Percentiles rank a stretch among this genome's conserved stretches.
Evolutionary conservation across 2,113 vertebrate genomes (phyloP).

Genomic region (chimpanzee (Pan troglodytes)): NHGRI_mPanTro3-v2.1_pri NC_072415.2:52869501-52870000

Average conservation of each 20-base stretch:
- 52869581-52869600: not conserved
- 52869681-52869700: not conserved
- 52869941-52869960: not conserved
- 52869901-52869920: not conserved
- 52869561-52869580: not conserved
- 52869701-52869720: not conserved
- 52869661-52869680: not conserved
- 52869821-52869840: not conserved
- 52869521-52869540: not conserved
- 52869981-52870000: not conserved
- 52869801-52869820: not conserved
- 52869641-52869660: not conserved
- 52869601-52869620: not conserved
- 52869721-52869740: too few relatives aligned
- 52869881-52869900: not conserved
- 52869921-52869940: not conserved
- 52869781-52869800: rapidly evolving
- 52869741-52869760: not conserved
- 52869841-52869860: not conserved
- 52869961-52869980: not conserved
- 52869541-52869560: not conserved
- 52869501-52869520: not conserved
- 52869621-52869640: not conserved
- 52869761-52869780: not conserved
- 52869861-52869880: not conserved